phyloP scores from a whole-genome alignment of 2,113 vertebrate species.

The Eleginops maclovinus region DNA sequence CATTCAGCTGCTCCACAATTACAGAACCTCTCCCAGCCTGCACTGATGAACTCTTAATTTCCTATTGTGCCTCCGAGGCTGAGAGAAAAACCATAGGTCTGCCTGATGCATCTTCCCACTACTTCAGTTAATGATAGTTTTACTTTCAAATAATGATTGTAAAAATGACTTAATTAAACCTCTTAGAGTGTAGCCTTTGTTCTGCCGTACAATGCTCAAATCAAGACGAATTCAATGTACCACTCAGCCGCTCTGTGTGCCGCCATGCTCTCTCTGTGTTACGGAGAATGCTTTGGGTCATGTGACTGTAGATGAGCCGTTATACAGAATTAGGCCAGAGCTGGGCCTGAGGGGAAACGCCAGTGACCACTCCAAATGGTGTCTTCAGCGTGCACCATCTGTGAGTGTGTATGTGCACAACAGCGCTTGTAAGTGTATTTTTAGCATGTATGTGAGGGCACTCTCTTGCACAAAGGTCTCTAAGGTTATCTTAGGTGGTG shows the following conservation, averaged over 20 bases:
- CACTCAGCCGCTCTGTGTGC: slow-evolving; percentile 15
- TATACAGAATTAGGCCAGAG: slow-evolving; percentile 75
- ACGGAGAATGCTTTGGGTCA: slow-evolving; percentile 65
- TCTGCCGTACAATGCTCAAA: slow-evolving; percentile 19
- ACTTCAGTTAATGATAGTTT: slow-evolving; percentile 38
- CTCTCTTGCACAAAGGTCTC: not conserved
- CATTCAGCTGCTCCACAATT: not conserved
- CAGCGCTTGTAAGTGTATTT: not conserved
- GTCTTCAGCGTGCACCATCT: slow-evolving; percentile 66
- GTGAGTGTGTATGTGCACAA: slow-evolving; percentile 35
- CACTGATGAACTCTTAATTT: slow-evolving; percentile 29
- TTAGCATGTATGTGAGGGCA: not conserved
- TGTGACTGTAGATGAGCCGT: slow-evolving; percentile 65
- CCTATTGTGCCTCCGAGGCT: slow-evolving; percentile 11
- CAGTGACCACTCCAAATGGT: slow-evolving; percentile 73
- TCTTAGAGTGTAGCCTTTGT: not conserved
- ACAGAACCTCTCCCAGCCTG: slow-evolving; percentile 9
- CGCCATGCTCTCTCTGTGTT: slow-evolving; percentile 37
- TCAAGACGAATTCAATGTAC: slow-evolving; percentile 32
- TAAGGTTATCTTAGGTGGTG: not conserved
- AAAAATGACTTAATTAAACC: slow-evolving; percentile 27
- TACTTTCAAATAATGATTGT: slow-evolving; percentile 24
- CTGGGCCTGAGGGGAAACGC: slow-evolving; percentile 60
- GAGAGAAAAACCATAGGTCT: slow-evolving; percentile 26
- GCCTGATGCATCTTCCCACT: slow-evolving; percentile 24